Evolutionary conservation across 2,888 invertebrate species (phyloP).

Genomic region (Polylopha cassiicola): DNA sequence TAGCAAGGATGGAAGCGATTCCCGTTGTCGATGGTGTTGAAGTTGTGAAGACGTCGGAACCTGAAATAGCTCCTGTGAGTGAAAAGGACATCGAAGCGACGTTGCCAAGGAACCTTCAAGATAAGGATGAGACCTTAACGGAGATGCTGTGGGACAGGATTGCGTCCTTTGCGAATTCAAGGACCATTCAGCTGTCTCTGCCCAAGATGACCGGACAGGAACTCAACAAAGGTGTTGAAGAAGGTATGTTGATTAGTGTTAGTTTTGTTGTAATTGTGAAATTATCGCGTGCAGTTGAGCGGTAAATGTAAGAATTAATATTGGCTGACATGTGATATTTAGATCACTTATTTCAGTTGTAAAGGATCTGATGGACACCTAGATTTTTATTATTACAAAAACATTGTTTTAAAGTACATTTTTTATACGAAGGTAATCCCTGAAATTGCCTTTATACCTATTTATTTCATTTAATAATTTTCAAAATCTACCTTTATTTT

Average conservation of each 20-base stretch:
- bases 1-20: constrained; percentile 82
- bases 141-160: constrained; percentile 84
- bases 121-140: constrained; percentile 81
- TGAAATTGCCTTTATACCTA: too few relatives aligned
- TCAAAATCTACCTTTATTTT: too few relatives aligned
- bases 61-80: constrained; percentile 65
- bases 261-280: constrained; percentile 9
- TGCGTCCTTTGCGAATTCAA: constrained; percentile 83
- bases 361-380: too few relatives aligned
- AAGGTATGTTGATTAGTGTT: constrained; percentile 83
- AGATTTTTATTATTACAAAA: too few relatives aligned
- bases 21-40: constrained; percentile 80
- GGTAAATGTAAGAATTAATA: constrained; percentile 5
- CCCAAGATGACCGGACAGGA: constrained; percentile 84
- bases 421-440: too few relatives aligned
- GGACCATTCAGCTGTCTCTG: constrained; percentile 85
- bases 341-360: too few relatives aligned
- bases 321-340: constrained; percentile 1
- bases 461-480: too few relatives aligned
- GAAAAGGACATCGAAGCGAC: constrained; percentile 84
- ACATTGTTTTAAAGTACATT: too few relatives aligned
- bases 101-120: constrained; percentile 80
- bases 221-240: constrained; percentile 83
- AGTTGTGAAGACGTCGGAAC: constrained; percentile 75
- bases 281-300: constrained; percentile 2